These are phyloP conservation scores for Lates japonicus DNA, from an alignment of 2,797 vertebrate genomes.

Conservation along the genomic window DNA sequence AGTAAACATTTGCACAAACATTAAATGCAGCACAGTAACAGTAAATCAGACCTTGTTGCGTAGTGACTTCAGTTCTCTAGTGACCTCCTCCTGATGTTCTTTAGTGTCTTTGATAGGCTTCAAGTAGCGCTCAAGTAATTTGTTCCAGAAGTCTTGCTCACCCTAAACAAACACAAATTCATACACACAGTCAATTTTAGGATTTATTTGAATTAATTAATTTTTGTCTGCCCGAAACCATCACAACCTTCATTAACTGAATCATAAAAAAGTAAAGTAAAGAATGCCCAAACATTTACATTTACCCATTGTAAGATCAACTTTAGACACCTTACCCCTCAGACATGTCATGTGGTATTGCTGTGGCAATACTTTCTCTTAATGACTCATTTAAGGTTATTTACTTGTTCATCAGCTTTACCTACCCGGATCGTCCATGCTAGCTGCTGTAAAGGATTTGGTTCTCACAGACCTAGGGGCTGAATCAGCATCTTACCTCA, in stretches of 20 bases:
- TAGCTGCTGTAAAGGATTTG: neutral
- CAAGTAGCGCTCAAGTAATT: slow-evolving; percentile 85
- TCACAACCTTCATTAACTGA: neutral
- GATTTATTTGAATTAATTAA: neutral
- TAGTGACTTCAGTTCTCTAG: slow-evolving; percentile 85
- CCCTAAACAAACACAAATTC: slow-evolving; percentile 63
- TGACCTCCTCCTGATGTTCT: slow-evolving; percentile 75
- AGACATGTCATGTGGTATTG: neutral
- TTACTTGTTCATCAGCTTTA: neutral
- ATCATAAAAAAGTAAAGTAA: neutral
- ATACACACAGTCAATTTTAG: neutral
- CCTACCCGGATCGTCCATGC: neutral
- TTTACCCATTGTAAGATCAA: neutral
- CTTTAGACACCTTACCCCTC: neutral
- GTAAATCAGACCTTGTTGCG: slow-evolving; percentile 84
- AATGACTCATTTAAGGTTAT: slow-evolving; percentile 1
- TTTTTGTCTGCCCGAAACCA: neutral
- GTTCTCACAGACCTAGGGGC: neutral
- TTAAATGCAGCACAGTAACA: neutral
- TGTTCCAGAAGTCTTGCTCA: slow-evolving; percentile 86
- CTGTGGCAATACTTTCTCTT: neutral
- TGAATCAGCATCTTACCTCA: slow-evolving; percentile 73
- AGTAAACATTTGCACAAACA: neutral
- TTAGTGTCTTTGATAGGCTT: slow-evolving; percentile 76
- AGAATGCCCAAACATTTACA: neutral